phyloP scores from a whole-genome alignment of 1,140 invertebrate genomes.

The Pseudachorutes palmiensis region DNA sequence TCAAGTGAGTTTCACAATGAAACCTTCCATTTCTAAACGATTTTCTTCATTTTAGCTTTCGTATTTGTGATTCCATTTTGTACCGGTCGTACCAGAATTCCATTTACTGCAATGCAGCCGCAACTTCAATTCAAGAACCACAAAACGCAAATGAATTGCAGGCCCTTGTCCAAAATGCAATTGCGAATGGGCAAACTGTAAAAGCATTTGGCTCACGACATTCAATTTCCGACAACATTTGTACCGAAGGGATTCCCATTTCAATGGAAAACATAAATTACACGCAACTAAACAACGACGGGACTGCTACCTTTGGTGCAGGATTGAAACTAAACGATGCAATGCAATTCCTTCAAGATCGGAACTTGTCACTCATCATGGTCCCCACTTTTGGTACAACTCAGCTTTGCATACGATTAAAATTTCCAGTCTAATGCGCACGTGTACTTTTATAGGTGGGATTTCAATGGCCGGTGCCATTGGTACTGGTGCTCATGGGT shows the following conservation, averaged over 20 bases:
- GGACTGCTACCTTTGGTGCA: slow-evolving; percentile 16
- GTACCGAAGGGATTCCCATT: slow-evolving; percentile 20
- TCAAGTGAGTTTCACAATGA: not conserved
- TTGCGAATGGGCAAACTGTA: not conserved
- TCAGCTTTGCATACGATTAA: too few species aligned
- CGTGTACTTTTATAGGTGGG: too few species aligned
- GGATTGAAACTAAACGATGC: slow-evolving; percentile 3
- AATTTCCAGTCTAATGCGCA: too few species aligned
- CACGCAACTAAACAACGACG: not conserved
- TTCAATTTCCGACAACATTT: slow-evolving; percentile 22
- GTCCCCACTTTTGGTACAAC: slow-evolving; percentile 18
- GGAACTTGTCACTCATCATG: not conserved
- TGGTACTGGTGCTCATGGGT: slow-evolving; percentile 25
- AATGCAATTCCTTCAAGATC: not conserved
- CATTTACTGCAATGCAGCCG: not conserved
- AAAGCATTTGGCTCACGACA: slow-evolving; percentile 20
- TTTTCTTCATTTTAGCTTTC: not conserved
- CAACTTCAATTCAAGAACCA: not conserved
- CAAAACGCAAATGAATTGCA: not conserved
- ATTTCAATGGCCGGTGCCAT: slow-evolving; percentile 22
- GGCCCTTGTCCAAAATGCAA: not conserved
- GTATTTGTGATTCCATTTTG: not conserved
- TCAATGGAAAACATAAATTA: slow-evolving; percentile 9
- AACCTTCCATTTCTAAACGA: not conserved
- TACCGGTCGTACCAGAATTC: slow-evolving; percentile 2